phyloP scores from a whole-genome alignment of 2,888 invertebrate genomes.

The Chydorus sphaericus region DNA sequence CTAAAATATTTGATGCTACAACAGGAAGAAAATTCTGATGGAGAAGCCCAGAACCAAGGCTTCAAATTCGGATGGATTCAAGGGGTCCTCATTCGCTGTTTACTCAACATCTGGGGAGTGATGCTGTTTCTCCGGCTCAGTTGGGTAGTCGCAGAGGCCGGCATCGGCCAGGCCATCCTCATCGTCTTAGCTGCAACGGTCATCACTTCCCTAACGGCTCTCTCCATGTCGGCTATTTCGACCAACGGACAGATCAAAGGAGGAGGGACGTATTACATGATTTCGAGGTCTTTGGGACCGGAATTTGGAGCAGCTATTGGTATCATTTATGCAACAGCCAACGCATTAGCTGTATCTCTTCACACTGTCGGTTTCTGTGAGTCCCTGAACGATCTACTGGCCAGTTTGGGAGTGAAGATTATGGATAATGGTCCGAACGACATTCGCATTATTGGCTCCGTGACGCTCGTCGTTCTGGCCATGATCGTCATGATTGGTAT shows the following conservation, averaged over 20 bases:
- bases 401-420: constrained; percentile 31
- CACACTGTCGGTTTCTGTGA: constrained; percentile 45
- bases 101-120: constrained; percentile 97
- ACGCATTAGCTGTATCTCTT: constrained; percentile 42
- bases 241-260: constrained; percentile 96
- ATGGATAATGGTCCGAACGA: constrained; percentile 50
- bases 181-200: constrained; percentile 65
- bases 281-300: constrained; percentile 30
- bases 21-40: background rate
- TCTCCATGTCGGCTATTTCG: constrained; percentile 96
- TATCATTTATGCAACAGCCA: constrained; percentile 44
- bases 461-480: constrained; percentile 34
- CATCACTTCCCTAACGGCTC: constrained; percentile 78
- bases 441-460: constrained; percentile 33
- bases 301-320: constrained; percentile 47
- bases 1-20: too few species aligned
- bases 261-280: constrained; percentile 36
- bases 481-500: constrained; percentile 39
- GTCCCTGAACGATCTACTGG: constrained; percentile 22
- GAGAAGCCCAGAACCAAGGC: background rate
- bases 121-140: constrained; percentile 94
- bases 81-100: constrained; percentile 40
- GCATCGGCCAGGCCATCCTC: constrained; percentile 53
- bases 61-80: constrained; percentile 39
- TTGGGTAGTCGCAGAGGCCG: constrained; percentile 94